Evolutionary conservation across 2,888 invertebrate genomes (phyloP).

Genomic region (Coelogynopora nodosa): DNA sequence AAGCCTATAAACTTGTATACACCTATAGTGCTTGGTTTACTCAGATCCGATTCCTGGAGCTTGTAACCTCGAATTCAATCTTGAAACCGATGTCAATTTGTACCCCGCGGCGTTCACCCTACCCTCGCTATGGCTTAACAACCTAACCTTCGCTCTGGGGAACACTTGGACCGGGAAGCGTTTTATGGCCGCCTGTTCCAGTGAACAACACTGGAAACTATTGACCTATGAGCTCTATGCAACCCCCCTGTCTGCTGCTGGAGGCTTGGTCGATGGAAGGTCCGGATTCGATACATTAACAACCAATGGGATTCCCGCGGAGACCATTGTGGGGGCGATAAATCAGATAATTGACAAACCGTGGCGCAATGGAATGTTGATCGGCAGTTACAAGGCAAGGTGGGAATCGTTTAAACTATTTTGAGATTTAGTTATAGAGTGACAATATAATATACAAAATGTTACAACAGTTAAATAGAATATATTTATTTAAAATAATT

Average conservation of each 20-base stretch:
- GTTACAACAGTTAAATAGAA: no score
- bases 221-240: not conserved
- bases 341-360: not conserved
- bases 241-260: not conserved
- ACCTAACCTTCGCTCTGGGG: not conserved
- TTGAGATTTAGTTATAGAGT: no score
- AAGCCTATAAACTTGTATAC: not conserved
- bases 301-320: not conserved
- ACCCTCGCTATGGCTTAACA: not conserved
- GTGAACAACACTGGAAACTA: not conserved
- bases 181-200: not conserved
- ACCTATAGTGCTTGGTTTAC: not conserved
- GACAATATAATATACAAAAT: no score
- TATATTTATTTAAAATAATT: no score
- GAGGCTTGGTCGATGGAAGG: not conserved
- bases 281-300: not conserved
- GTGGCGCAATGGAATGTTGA: not conserved
- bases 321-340: not conserved
- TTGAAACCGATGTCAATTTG: not conserved
- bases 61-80: not conserved
- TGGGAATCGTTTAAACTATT: no score
- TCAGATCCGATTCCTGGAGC: constrained; percentile 11
- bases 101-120: not conserved
- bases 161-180: not conserved
- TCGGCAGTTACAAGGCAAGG: not conserved